Conservation (phyloP, 2,113 vertebrate genomes). For the Speoplatyrhinus poulsoni region DNA sequence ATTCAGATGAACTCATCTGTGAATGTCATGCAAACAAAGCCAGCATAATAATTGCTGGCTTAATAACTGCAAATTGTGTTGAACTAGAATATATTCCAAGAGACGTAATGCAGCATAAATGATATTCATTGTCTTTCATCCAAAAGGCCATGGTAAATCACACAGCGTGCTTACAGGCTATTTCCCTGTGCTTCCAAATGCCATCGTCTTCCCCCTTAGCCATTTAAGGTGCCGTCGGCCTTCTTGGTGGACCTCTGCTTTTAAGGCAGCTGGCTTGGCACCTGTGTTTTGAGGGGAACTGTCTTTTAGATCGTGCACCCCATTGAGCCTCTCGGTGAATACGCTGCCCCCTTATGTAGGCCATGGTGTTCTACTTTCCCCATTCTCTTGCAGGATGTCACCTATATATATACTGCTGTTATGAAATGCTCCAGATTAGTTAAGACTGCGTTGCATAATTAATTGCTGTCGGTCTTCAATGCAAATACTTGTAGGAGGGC, state of each 20-base stretch:
- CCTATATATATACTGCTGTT: constrained; percentile 54
- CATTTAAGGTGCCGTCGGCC: no score
- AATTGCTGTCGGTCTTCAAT: constrained; percentile 27
- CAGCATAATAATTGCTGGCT: no score
- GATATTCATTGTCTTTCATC: no score
- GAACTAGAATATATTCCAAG: no score
- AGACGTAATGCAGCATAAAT: no score
- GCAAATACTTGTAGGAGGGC: constrained; percentile 2
- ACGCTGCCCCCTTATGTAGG: constrained; percentile 54
- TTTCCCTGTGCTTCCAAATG: neutral
- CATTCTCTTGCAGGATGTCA: constrained; percentile 39
- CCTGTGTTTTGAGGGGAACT: constrained; percentile 22
- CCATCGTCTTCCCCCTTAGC: no score
- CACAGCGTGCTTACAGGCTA: neutral
- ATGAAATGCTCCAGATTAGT: constrained; percentile 42
- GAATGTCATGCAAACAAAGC: no score
- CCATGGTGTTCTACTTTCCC: constrained; percentile 60
- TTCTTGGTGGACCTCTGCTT: constrained; percentile 2
- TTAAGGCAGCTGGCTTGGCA: neutral
- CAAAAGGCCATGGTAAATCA: no score
- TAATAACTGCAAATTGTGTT: no score
- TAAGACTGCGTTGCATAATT: constrained; percentile 45
- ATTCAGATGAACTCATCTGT: no score
- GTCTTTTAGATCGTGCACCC: constrained; percentile 18
- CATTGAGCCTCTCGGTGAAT: constrained; percentile 32